Conservation (phyloP, 2,888 invertebrate species). For the Tetrapedia diversipes region DNA sequence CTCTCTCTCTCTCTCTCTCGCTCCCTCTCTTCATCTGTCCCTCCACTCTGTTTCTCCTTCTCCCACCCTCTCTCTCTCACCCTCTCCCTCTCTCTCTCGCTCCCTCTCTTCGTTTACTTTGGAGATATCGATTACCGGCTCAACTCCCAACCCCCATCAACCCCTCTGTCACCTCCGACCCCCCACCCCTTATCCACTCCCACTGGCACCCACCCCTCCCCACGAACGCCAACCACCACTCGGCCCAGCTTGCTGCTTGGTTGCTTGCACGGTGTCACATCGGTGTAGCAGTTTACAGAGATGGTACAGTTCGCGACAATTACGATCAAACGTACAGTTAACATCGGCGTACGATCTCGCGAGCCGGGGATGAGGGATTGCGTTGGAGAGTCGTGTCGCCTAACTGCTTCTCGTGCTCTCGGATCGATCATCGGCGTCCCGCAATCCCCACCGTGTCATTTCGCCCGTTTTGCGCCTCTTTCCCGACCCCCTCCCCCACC, state of each 20-base stretch:
- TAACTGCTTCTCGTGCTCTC: slow-evolving; percentile 23
- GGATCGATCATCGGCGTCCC: slow-evolving; percentile 40
- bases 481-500: too few species aligned
- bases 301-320: slow-evolving; percentile 72
- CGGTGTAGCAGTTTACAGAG: slow-evolving; percentile 80
- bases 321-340: slow-evolving; percentile 70
- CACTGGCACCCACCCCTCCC: slow-evolving; percentile 59
- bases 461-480: too few species aligned
- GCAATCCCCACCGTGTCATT: neutral
- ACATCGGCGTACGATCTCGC: slow-evolving; percentile 59
- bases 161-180: slow-evolving; percentile 71
- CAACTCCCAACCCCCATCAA: slow-evolving; percentile 77
- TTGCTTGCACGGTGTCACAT: slow-evolving; percentile 79
- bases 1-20: slow-evolving; percentile 48
- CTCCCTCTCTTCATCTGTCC: slow-evolving; percentile 52
- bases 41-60: slow-evolving; percentile 41
- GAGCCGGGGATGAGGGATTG: slow-evolving; percentile 33
- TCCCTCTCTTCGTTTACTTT: slow-evolving; percentile 81
- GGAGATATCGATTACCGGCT: slow-evolving; percentile 82
- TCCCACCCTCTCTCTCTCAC: slow-evolving; percentile 37
- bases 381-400: slow-evolving; percentile 41
- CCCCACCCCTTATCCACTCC: slow-evolving; percentile 64
- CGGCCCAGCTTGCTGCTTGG: slow-evolving; percentile 73
- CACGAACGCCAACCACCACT: slow-evolving; percentile 69
- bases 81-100: slow-evolving; percentile 52